These are phyloP conservation scores for Scyliorhinus canicula DNA, from an alignment of 2,797 vertebrate species.

Conservation along the genomic window DNA sequence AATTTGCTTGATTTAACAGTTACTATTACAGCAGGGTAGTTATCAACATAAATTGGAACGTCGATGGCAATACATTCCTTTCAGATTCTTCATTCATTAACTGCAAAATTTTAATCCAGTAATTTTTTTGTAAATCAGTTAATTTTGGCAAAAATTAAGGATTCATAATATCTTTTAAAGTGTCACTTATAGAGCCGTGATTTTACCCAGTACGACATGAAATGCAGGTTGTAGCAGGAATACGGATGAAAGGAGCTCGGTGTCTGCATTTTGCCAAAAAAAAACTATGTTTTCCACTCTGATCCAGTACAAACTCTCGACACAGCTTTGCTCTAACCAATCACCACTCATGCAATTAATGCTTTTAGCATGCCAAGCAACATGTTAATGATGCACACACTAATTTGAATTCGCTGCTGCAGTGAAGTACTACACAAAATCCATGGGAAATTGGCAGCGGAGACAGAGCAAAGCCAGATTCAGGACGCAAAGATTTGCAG, in stretches of 20 bases:
- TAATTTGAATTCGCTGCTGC: slow-evolving; percentile 31
- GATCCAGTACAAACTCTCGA: slow-evolving; percentile 7
- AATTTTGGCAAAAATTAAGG: background rate
- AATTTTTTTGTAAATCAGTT: background rate
- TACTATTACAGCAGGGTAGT: background rate
- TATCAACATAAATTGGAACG: background rate
- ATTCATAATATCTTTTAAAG: background rate
- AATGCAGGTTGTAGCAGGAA: background rate
- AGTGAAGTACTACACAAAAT: slow-evolving; percentile 12
- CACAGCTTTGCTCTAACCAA: background rate
- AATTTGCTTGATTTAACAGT: background rate
- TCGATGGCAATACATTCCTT: background rate
- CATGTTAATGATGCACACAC: slow-evolving; percentile 19
- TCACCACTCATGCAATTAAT: background rate
- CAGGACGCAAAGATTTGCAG: slow-evolving; percentile 24
- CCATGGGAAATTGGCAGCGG: slow-evolving; percentile 33
- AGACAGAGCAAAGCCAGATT: slow-evolving; percentile 28
- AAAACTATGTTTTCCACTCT: slow-evolving; percentile 11
- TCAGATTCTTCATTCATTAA: background rate
- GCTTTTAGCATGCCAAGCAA: slow-evolving; percentile 5
- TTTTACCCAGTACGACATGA: background rate
- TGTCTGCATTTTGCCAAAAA: slow-evolving; percentile 28
- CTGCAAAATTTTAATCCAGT: background rate
- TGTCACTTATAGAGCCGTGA: background rate
- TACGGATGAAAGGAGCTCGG: background rate